phyloP scores from a whole-genome alignment of 2,888 invertebrate genomes.

The Loripinus fragilis region DNA sequence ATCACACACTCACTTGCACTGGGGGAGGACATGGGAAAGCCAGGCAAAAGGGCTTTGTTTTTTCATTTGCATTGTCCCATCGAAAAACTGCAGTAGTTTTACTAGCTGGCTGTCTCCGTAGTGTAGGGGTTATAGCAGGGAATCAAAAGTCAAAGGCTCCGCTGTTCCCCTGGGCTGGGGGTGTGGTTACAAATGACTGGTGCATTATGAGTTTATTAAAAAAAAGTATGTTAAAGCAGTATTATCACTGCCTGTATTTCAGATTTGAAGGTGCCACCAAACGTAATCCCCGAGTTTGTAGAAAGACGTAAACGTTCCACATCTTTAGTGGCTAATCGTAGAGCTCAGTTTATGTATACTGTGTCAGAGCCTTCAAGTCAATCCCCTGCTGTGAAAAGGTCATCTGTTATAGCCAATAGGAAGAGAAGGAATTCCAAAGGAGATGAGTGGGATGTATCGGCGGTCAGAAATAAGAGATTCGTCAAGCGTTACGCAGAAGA shows the following conservation, averaged over 20 bases:
- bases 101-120: no score
- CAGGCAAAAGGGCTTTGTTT: no score
- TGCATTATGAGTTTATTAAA: no score
- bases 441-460: constrained; percentile 29
- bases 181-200: no score
- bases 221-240: no score
- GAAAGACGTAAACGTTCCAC: constrained; percentile 64
- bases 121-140: no score
- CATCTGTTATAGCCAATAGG: constrained; percentile 41
- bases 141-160: no score
- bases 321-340: constrained; percentile 24
- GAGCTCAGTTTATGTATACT: constrained; percentile 38
- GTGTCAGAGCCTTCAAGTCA: constrained; percentile 20
- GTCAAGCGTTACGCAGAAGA: constrained; percentile 60
- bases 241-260: background rate
- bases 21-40: no score
- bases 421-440: constrained; percentile 44
- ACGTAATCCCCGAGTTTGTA: constrained; percentile 71
- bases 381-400: constrained; percentile 36
- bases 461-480: constrained; percentile 45
- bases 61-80: no score
- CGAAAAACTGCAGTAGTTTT: no score
- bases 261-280: constrained; percentile 64
- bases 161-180: no score
- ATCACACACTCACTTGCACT: no score